Base-by-base conservation (phyloP, 53 echinoderm and acorn worm species). In the Actinopyga echinites region DNA sequence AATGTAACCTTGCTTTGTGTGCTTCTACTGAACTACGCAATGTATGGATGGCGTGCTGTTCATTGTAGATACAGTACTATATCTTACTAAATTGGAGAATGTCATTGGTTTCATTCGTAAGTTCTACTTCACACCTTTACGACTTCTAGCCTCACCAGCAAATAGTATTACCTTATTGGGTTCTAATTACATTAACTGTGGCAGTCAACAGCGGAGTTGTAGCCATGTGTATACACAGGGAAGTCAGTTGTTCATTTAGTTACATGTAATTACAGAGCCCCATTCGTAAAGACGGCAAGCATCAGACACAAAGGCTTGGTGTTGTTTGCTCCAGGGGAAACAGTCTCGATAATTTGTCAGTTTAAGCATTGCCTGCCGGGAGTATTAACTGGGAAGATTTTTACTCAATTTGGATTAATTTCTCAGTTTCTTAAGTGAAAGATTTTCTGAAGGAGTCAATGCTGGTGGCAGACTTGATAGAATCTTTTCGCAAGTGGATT, bases 181-280 rank as follows among this genome's bases (percentile, higher is more conserved):
- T 42, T 42, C 45, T 71, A 71, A 71, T 71, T 71, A 71, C 42
- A 71, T 71, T 71, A 71, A 71, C 71, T 26, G 42, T 49, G 12
- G 65, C 65, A 65, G 71, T 40, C 23, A 42, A 23, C 38, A 33
- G n/a, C n/a, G n/a, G n/a, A n/a, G n/a, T n/a, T n/a, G n/a, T n/a
- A n/a, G 25, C 20, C 15, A 55, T 71, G 43, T 42, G 42, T 71
- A 31, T 24, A 55, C 56, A 55, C 0, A 60, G 62, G 3, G 19
- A 63, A 23, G 23, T 68, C 23, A 49, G 49, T 49, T 49, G 49
- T 49, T 49, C 15, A 17, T 49, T 49, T 49, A 15, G 49, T 1
- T 15, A 49, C 49, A 49, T 17, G 17, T 49, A 15, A 4, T 15
- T 49, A 49, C 49, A 49, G 49, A 2, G 49, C 49, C 17, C n/a